Conservation (phyloP, 2,797 vertebrate genomes). For the Sebastes matsubarae region DNA sequence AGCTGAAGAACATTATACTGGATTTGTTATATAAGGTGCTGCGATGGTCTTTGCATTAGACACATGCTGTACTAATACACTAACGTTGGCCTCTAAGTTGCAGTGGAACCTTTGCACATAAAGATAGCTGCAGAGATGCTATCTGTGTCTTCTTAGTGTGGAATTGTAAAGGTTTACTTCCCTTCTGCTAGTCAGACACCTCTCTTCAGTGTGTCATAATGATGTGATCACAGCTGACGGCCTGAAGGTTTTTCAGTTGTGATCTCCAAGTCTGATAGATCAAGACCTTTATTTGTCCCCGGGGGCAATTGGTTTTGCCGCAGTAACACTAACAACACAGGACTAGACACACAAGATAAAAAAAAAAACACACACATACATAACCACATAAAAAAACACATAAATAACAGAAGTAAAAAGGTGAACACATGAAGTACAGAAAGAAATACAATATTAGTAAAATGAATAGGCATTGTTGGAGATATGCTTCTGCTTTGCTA, state of each 20-base stretch:
- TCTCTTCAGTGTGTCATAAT: background rate
- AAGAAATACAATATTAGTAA: background rate
- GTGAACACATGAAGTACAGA: background rate
- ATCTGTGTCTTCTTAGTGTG: background rate
- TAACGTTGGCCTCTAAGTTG: background rate
- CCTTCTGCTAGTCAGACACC: background rate
- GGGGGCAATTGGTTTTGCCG: background rate
- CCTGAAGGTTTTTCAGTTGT: background rate
- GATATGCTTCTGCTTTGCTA: background rate
- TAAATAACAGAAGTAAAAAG: background rate
- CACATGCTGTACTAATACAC: background rate
- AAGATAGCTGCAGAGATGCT: background rate
- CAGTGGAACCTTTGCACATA: background rate
- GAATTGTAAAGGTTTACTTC: background rate
- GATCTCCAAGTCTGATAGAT: background rate
- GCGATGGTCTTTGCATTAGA: background rate
- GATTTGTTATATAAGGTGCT: background rate
- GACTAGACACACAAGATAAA: background rate
- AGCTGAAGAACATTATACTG: background rate
- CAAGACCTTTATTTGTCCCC: background rate
- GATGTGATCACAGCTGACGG: background rate
- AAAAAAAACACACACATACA: background rate
- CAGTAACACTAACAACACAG: background rate
- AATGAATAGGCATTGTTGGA: background rate
- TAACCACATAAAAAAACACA: background rate